Percentiles rank a stretch among this genome's conserved stretches.
Evolutionary conservation across 2,888 invertebrate genomes (phyloP).

Genomic region (Stenoptilia bipunctidactyla): DNA sequence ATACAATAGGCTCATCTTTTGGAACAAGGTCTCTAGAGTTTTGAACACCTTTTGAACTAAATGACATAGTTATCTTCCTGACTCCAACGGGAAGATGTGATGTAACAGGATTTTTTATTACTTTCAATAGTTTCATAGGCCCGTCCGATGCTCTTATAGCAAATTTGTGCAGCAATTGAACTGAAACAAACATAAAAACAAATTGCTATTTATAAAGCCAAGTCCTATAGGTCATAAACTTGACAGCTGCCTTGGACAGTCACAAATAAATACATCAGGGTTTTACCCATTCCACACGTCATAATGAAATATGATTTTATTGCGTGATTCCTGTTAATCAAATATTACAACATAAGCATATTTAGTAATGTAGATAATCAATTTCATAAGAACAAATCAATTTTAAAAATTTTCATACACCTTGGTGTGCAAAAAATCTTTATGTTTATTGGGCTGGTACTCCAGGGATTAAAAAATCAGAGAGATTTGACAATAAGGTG

Average conservation of each 20-base stretch:
- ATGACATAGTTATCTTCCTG: constrained; percentile 90
- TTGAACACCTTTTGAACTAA: constrained; percentile 78
- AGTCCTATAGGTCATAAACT: too few species aligned
- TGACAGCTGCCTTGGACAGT: too few species aligned
- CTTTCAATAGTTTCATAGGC: constrained; percentile 90
- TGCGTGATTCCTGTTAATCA: too few species aligned
- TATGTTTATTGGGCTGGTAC: too few species aligned
- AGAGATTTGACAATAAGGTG: too few species aligned
- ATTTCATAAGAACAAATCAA: not conserved
- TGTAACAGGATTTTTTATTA: constrained; percentile 96
- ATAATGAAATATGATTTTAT: too few species aligned
- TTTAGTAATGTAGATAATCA: not conserved
- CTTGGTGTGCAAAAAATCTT: too few species aligned
- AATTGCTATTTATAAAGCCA: too few species aligned
- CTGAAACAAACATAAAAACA: too few species aligned
- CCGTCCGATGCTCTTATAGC: constrained; percentile 92
- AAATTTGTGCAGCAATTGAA: constrained; percentile 96
- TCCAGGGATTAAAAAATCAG: too few species aligned
- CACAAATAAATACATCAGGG: too few species aligned
- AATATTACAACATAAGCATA: too few species aligned
- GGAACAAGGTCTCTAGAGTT: constrained; percentile 86
- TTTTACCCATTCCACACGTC: not conserved
- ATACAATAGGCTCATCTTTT: constrained; percentile 83
- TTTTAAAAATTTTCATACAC: not conserved
- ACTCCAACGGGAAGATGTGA: constrained; percentile 96